Evolutionary conservation across 1,140 invertebrate genomes (phyloP).

Genomic region (Sycophaga agraensis): DNA sequence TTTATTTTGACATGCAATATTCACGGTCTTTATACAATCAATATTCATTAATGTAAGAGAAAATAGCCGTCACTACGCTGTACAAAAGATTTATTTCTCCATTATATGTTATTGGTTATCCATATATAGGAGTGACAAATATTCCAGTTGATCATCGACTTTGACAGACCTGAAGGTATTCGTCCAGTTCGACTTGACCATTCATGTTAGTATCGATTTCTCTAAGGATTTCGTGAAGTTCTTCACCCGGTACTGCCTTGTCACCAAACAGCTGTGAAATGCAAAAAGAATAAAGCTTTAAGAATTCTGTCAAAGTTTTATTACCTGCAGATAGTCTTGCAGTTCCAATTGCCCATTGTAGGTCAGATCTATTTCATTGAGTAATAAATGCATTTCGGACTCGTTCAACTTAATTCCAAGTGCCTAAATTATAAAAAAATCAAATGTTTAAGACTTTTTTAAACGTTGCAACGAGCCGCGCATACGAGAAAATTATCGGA

Average conservation of each 20-base stretch:
- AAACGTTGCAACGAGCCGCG: too few relatives aligned
- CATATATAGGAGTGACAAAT: not conserved
- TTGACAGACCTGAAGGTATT: constrained; percentile 91
- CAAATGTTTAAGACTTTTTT: too few relatives aligned
- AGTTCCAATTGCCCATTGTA: constrained; percentile 73
- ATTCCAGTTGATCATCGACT: constrained; percentile 19
- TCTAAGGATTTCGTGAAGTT: constrained; percentile 94
- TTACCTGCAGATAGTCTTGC: constrained; percentile 75
- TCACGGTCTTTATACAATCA: not conserved
- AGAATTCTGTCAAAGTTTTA: constrained; percentile 39
- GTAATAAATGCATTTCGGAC: constrained; percentile 66
- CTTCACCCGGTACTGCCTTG: constrained; percentile 86
- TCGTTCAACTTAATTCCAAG: constrained; percentile 66
- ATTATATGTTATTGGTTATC: too few relatives aligned
- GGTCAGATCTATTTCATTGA: constrained; percentile 68
- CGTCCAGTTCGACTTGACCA: constrained; percentile 97
- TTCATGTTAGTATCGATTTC: constrained; percentile 99
- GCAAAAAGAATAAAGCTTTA: constrained; percentile 45
- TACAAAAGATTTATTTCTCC: too few relatives aligned
- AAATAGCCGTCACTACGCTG: constrained; percentile 9
- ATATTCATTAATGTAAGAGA: too few relatives aligned
- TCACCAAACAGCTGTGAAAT: constrained; percentile 82
- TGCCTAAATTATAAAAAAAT: constrained; percentile 56
- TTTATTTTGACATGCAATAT: not conserved
- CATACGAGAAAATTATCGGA: too few relatives aligned